Percentiles rank a stretch among this genome's conserved stretches.
Evolutionary conservation across 1,140 invertebrate species (phyloP).

Genomic region (Zaprionus camerounensis): DNA sequence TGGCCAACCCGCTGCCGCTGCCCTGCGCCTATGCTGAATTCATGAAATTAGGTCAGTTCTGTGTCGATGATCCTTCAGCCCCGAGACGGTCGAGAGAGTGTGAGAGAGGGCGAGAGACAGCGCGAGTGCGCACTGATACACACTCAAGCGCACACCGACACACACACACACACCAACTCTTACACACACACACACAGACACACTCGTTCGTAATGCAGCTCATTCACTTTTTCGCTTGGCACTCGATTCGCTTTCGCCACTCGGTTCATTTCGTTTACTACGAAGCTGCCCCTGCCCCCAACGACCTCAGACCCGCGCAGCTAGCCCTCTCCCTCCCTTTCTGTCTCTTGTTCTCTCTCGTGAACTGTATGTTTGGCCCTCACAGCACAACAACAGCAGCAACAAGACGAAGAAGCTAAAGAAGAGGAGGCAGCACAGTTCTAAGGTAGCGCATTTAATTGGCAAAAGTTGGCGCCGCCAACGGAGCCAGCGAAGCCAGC

Average conservation of each 20-base stretch:
- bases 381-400: slow-evolving; percentile 19
- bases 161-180: slow-evolving; percentile 14
- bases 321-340: background rate
- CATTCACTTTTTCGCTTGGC: slow-evolving; percentile 71
- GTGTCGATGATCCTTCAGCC: slow-evolving; percentile 84
- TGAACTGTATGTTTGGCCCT: slow-evolving; percentile 6
- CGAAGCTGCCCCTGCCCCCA: slow-evolving; percentile 12
- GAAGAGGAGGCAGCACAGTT: slow-evolving; percentile 26
- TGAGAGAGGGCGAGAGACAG: slow-evolving; percentile 48
- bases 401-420: slow-evolving; percentile 1
- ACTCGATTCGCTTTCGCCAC: slow-evolving; percentile 57
- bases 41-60: slow-evolving; percentile 84
- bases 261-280: slow-evolving; percentile 75
- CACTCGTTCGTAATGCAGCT: slow-evolving; percentile 45
- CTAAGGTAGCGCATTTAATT: slow-evolving; percentile 66
- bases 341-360: background rate
- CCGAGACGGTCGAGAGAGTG: slow-evolving; percentile 20
- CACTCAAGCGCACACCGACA: slow-evolving; percentile 34
- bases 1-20: slow-evolving; percentile 49
- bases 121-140: slow-evolving; percentile 68
- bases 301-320: slow-evolving; percentile 1
- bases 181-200: slow-evolving; percentile 31
- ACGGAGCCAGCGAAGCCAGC: background rate
- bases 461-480: slow-evolving; percentile 68
- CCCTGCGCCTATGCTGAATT: slow-evolving; percentile 77